Percentiles rank a stretch among this genome's conserved stretches.
phyloP scores from a whole-genome alignment of 2,888 invertebrate genomes.

The Ctenicera cuprea region DNA sequence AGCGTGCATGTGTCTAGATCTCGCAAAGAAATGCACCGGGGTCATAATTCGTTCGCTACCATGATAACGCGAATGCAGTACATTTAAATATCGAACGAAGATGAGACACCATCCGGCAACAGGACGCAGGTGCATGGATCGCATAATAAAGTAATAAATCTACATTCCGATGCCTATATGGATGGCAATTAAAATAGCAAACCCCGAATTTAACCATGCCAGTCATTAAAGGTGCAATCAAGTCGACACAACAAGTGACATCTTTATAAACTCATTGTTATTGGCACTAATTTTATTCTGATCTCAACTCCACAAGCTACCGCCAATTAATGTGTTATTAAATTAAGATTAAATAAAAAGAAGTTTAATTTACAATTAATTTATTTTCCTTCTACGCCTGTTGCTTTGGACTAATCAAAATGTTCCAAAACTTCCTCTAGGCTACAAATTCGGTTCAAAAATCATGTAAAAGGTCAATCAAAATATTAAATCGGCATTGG shows the following conservation, averaged over 20 bases:
- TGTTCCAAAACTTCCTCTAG: too few species aligned
- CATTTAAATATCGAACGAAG: slow-evolving; percentile 6
- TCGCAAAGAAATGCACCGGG: slow-evolving; percentile 28
- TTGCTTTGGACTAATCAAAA: too few species aligned
- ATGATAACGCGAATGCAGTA: slow-evolving; percentile 20
- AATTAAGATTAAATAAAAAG: too few species aligned
- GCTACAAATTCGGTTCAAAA: too few species aligned
- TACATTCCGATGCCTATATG: slow-evolving; percentile 50
- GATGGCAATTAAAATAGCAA: slow-evolving; percentile 51
- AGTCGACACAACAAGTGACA: slow-evolving; percentile 31
- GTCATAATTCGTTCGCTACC: slow-evolving; percentile 6
- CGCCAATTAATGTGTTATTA: too few species aligned
- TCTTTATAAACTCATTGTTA: slow-evolving; percentile 25
- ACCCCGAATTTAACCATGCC: slow-evolving; percentile 44
- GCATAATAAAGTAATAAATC: slow-evolving; percentile 53
- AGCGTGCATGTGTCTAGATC: slow-evolving; percentile 10
- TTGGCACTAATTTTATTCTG: too few species aligned
- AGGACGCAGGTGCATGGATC: slow-evolving; percentile 49
- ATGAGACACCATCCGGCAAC: slow-evolving; percentile 22
- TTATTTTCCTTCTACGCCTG: too few species aligned
- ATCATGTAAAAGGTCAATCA: too few species aligned
- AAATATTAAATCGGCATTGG: too few species aligned
- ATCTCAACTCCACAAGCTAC: too few species aligned
- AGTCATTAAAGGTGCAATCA: slow-evolving; percentile 42
- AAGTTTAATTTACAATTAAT: too few species aligned